Base-by-base conservation (phyloP, 2,888 invertebrate species). In the Drosophila aldrichi region DNA sequence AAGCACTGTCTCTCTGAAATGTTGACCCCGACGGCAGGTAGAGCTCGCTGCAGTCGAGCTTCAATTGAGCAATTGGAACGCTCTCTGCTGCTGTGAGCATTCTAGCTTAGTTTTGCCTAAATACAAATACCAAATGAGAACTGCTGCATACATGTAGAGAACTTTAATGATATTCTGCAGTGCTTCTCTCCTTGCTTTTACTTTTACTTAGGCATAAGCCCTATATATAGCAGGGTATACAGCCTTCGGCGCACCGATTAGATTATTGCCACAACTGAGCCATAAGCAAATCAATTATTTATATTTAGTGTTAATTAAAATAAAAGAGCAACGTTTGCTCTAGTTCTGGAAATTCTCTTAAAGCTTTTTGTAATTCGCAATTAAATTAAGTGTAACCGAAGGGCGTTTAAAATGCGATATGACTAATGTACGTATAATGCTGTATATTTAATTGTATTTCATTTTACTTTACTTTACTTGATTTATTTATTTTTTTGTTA, bases 401-500 rank as follows among this genome's bases (percentile, higher is more conserved):
- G 67, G 32, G 57, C 22, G 57, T 57, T 34, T 1, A 10, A 32
- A 3, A 8, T 40, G 32, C 25, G 56, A 4, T 52, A 9, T 12
- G n/a, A 5, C 18, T 14, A 41, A 36, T 49, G 2, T 2, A 14
- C 7, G 29, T 18, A 6, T 29, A 20, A 20, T 32, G 44, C 22
- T 36, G 5, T 20, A 6, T 22, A 44, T 14, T 44, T 44, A 44
- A 44, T 18, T 16, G 56, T 25, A 25, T 25, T 25, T 25, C 7
- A 43, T 29, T 55, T 41, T 29, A 44, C 40, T 65, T 38, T 29
- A 8, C 9, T 29, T 29, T 29, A 29, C 1, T 25, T 29, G 7
- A 57, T 70, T 36, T 36, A 36, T 36, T 36, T 34, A 4, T 14
- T 34, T 54, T 55, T 62, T 77, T 49, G 56, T 20, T 49, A 71